These are phyloP conservation scores for Lacerta viridis DNA, from an alignment of 2,797 vertebrate genomes.

Conservation along the genomic window DNA sequence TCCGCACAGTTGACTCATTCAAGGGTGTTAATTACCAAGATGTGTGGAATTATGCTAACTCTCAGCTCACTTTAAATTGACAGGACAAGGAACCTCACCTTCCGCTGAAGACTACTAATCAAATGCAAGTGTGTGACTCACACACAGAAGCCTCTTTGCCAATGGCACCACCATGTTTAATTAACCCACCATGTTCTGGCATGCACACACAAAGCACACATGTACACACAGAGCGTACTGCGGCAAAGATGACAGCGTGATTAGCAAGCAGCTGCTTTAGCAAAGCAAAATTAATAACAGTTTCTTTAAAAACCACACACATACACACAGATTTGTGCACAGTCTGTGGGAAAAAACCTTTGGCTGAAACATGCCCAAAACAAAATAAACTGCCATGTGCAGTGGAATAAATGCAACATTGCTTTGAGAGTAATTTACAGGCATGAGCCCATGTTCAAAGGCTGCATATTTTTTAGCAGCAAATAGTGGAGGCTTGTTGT, in stretches of 20 bases:
- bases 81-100: conserved; percentile 18
- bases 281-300: background rate
- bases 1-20: background rate
- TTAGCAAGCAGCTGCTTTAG: background rate
- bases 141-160: conserved; percentile 15
- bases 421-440: background rate
- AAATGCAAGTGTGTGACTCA: conserved; percentile 35
- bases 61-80: background rate
- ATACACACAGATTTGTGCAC: background rate
- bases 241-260: conserved; percentile 12
- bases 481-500: background rate
- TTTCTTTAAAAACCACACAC: background rate
- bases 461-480: background rate
- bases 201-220: background rate
- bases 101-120: background rate
- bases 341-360: conserved; percentile 7
- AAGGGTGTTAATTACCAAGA: background rate
- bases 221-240: background rate
- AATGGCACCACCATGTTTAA: background rate
- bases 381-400: background rate
- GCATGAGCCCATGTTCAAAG: background rate
- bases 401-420: rapidly evolving
- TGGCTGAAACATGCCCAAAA: rapidly evolving
- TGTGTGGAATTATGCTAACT: background rate
- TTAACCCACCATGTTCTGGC: conserved; percentile 31